Evolutionary conservation across 2,113 vertebrate species (phyloP), one percentile per base, ranked within the genome.

Genomic region (Gallinago paraguaiae): DNA sequence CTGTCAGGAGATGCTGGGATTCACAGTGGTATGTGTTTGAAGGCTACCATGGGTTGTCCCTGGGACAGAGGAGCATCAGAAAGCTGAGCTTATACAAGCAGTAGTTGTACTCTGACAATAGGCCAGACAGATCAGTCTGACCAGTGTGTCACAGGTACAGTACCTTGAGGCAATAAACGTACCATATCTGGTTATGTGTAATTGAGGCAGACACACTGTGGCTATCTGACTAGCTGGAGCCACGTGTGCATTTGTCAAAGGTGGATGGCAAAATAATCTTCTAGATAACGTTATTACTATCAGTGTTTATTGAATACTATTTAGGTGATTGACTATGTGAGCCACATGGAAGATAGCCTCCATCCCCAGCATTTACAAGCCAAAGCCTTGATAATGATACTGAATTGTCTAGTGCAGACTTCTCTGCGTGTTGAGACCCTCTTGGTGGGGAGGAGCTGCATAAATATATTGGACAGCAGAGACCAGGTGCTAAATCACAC

Each of bases 281-380:
- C 83, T 87, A 64, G 56, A 37, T 70, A 67, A 35, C 0, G 5
- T 61, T 45, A 50, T 16, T 77, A 4, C 41, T 89, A 0, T 37
- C 43, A 46, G 28, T 81, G 28, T 83, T 92, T 77, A 53, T 50
- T 67, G 57, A 92, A 30, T 78, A 65, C 51, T 70, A 0, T 15
- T 75, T 61, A 82, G 76, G 24, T 70, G 85, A 54, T 35, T 60
- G 23, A 35, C 76, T 90, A 1, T 25, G 43, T 35, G 48, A 88
- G 59, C 30, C 67, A 64, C 0, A 0, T 45, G 50, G 43, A 46
- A 50, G 0, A 3, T 17, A 37, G 37, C 48, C 27, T 43, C 14
- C 23, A 7, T 48, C 14, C 70, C 16, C 37, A 67, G 12, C 23
- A 51, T 93, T 64, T 85, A 80, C 39, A 79, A 43, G 67, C 65